Percentiles rank a stretch among this genome's conserved stretches.
phyloP scores from a whole-genome alignment of 2,888 invertebrate species.

The Orthosia gothica region DNA sequence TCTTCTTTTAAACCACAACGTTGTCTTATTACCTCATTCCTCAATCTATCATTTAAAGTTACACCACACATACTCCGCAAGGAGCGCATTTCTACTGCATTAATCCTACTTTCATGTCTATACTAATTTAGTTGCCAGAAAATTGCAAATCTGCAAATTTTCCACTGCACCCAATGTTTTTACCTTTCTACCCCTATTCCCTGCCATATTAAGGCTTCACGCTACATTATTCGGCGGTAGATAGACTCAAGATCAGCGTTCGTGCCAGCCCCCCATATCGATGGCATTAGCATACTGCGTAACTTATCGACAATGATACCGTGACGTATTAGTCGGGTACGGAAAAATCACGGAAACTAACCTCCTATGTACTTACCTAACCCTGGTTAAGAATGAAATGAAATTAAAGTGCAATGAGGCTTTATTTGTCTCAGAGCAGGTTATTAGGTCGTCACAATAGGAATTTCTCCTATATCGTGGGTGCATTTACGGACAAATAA shows the following conservation, averaged over 20 bases:
- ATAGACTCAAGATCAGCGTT: conserved; percentile 23
- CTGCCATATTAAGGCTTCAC: conserved; percentile 35
- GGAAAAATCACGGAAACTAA: conserved; percentile 52
- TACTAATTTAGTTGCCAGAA: too few relatives aligned
- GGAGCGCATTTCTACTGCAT: too few relatives aligned
- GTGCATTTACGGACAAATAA: too few relatives aligned
- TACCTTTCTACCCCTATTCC: background rate
- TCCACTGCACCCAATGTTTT: conserved; percentile 15
- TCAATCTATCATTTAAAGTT: too few relatives aligned
- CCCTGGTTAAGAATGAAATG: background rate
- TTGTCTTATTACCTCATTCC: too few relatives aligned
- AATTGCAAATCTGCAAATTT: background rate
- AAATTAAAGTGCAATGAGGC: background rate
- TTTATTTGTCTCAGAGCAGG: too few relatives aligned
- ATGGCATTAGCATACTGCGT: conserved; percentile 48
- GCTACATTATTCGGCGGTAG: conserved; percentile 29
- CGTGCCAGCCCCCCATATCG: conserved; percentile 53
- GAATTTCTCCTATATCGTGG: too few relatives aligned
- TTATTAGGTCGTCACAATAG: too few relatives aligned
- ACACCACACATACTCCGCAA: too few relatives aligned
- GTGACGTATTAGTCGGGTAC: conserved; percentile 44
- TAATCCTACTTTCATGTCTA: too few relatives aligned
- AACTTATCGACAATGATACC: conserved; percentile 43
- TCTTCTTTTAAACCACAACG: too few relatives aligned
- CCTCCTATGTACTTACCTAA: background rate